Evolutionary conservation across 2,797 vertebrate genomes (phyloP).

Genomic region (Mus caroli): DNA sequence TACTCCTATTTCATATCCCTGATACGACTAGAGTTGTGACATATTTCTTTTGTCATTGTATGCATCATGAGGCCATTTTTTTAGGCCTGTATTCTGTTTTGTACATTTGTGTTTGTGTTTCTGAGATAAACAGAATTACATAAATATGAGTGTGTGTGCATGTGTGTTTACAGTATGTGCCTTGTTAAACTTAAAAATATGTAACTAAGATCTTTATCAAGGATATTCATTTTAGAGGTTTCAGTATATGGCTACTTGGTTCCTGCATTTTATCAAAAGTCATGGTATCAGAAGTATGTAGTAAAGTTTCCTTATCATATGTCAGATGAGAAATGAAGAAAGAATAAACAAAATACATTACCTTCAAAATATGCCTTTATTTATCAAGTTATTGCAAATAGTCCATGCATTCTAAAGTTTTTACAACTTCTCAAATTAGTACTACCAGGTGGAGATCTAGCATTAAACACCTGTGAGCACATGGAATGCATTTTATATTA

Average conservation of each 20-base stretch:
- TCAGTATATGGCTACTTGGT: not conserved
- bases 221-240: not conserved
- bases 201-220: not conserved
- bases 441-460: fast-evolving
- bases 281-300: not conserved
- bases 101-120: not conserved
- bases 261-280: not conserved
- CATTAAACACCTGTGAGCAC: not conserved
- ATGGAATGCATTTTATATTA: not conserved
- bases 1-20: not conserved
- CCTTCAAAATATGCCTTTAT: not conserved
- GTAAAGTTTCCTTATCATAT: not conserved
- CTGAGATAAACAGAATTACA: not conserved
- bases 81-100: not conserved
- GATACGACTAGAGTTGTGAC: not conserved
- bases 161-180: not conserved
- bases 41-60: not conserved
- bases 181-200: not conserved
- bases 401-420: not conserved
- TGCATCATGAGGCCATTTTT: not conserved
- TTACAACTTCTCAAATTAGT: not conserved
- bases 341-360: not conserved
- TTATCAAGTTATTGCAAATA: not conserved
- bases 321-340: not conserved
- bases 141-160: fast-evolving